Conservation (phyloP, 2,797 vertebrate genomes). For the Phataginus tricuspis region DNA sequence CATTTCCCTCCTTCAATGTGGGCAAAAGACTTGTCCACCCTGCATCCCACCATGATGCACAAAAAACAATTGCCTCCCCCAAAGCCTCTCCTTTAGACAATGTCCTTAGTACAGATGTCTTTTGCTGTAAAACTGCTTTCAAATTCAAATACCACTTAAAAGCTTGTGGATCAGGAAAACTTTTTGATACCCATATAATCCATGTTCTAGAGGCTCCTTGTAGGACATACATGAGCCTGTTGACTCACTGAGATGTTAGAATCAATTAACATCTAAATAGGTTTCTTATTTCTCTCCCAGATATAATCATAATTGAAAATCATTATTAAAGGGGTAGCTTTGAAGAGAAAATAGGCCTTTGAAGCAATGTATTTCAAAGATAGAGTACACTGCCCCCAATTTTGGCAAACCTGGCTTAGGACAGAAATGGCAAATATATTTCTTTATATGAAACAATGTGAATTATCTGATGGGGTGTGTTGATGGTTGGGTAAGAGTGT, state of each 20-base stretch:
- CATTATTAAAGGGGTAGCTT: background rate
- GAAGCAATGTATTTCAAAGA: background rate
- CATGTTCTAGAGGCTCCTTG: conserved; percentile 29
- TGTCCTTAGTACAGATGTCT: background rate
- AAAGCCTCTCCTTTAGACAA: background rate
- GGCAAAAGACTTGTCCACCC: background rate
- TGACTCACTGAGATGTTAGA: background rate
- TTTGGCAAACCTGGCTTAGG: background rate
- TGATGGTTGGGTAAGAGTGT: background rate
- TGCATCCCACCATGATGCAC: background rate
- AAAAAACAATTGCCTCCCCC: background rate
- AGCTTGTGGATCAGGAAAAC: background rate
- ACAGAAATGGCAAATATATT: background rate
- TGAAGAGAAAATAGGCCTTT: background rate
- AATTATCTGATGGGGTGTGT: background rate
- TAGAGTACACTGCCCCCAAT: background rate
- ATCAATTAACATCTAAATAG: background rate
- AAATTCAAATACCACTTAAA: background rate
- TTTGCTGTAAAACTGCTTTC: conserved; percentile 12
- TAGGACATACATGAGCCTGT: background rate
- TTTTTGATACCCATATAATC: background rate
- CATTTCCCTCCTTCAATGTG: background rate
- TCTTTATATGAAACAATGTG: background rate
- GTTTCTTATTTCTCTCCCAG: conserved; percentile 7
- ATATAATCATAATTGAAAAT: background rate